phyloP scores from a whole-genome alignment of 2,113 vertebrate species.

The Genyomyrus donnyi region DNA sequence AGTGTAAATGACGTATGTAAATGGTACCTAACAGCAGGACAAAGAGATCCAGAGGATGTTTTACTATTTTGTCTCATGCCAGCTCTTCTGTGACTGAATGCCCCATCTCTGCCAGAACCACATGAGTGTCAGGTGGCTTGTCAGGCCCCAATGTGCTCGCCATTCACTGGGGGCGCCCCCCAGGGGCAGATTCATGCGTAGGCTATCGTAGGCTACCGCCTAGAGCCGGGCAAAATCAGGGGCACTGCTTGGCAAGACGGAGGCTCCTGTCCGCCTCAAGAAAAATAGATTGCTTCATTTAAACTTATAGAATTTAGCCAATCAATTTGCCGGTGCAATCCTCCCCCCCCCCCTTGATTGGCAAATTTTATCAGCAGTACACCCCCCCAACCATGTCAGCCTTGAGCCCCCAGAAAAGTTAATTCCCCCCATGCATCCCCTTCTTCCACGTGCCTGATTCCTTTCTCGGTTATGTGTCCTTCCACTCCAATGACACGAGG shows the following conservation, averaged over 20 bases:
- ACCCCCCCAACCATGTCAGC: background rate
- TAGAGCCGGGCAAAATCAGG: background rate
- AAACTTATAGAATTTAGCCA: background rate
- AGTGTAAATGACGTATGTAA: background rate
- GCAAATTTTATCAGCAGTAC: background rate
- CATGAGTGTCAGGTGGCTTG: background rate
- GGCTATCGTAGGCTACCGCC: background rate
- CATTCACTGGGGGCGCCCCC: constrained; percentile 27
- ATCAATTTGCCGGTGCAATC: background rate
- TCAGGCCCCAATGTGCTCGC: constrained; percentile 19
- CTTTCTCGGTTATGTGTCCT: constrained; percentile 43
- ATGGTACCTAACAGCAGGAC: background rate
- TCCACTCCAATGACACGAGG: constrained; percentile 29
- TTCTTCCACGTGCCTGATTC: constrained; percentile 1
- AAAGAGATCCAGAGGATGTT: background rate
- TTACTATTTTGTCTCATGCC: background rate
- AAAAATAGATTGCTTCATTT: background rate
- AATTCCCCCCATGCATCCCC: background rate
- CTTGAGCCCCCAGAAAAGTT: background rate
- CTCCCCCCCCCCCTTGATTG: background rate
- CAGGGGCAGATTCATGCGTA: background rate
- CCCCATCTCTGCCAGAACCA: background rate
- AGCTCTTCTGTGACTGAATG: background rate
- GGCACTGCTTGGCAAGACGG: background rate
- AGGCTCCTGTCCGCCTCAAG: background rate